A percentile compares a stretch with the other conserved stretches of the same genome.
phyloP scores from a whole-genome alignment of 1,140 invertebrate genomes.

The Bicyclus anynana region DNA sequence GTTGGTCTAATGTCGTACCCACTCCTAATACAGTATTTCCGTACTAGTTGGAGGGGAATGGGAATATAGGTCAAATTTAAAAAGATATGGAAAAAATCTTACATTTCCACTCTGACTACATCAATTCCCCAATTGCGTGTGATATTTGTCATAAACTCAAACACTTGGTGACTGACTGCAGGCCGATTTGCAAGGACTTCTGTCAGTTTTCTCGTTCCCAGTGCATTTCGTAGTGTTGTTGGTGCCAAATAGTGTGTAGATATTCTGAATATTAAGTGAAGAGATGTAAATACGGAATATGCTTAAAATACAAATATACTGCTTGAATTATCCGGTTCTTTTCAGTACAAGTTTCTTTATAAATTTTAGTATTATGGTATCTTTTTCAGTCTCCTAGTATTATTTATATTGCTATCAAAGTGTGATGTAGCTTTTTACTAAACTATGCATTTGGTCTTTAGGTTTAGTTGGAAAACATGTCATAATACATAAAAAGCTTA shows the following conservation, averaged over 20 bases:
- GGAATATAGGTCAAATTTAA: no score
- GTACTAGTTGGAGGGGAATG: no score
- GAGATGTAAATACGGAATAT: neutral
- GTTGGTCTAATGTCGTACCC: no score
- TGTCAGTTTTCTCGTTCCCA: conserved; percentile 92
- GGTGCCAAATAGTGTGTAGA: conserved; percentile 88
- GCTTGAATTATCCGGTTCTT: no score
- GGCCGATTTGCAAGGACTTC: conserved; percentile 93
- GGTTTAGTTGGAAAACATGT: neutral
- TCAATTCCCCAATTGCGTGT: conserved; percentile 45
- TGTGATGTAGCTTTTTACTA: no score
- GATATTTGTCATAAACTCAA: conserved; percentile 36
- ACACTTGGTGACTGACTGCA: conserved; percentile 82
- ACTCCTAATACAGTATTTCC: no score
- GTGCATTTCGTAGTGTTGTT: conserved; percentile 91
- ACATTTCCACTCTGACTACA: conserved; percentile 51
- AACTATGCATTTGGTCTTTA: neutral
- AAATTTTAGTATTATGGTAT: no score
- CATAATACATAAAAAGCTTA: conserved; percentile 70
- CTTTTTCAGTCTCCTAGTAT: no score
- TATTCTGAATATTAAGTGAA: conserved; percentile 17
- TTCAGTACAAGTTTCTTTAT: no score
- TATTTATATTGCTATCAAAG: no score
- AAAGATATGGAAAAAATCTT: no score
- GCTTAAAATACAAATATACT: neutral